phyloP scores from a whole-genome alignment of 2,797 vertebrate species.

The Chanos chanos region DNA sequence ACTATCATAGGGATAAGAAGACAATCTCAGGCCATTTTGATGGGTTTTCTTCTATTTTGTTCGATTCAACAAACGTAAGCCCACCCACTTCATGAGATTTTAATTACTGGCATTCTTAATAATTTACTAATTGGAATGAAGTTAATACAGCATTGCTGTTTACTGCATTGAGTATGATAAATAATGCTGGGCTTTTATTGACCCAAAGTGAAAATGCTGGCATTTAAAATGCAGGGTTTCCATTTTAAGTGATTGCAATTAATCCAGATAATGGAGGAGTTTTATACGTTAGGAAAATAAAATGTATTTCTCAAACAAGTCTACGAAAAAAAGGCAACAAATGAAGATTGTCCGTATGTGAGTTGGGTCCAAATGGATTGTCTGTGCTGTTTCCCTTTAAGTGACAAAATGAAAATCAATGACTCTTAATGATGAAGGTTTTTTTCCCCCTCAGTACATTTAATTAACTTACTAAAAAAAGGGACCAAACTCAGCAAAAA shows the following conservation, averaged over 20 bases:
- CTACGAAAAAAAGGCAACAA: too few species aligned
- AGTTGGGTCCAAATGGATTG: conserved; percentile 7
- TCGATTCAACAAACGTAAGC: conserved; percentile 18
- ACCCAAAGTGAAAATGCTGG: background rate
- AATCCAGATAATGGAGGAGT: conserved; percentile 31
- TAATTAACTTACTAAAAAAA: conserved; percentile 53
- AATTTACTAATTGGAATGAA: conserved; percentile 37
- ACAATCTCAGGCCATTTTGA: conserved; percentile 8
- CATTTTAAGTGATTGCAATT: conserved; percentile 29
- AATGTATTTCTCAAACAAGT: too few species aligned
- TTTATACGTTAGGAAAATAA: conserved; percentile 23
- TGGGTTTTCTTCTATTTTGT: conserved; percentile 28
- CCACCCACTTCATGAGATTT: too few species aligned
- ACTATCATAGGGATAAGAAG: background rate
- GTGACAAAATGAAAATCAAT: conserved; percentile 60
- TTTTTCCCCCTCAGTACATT: conserved; percentile 56
- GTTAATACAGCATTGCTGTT: conserved; percentile 27
- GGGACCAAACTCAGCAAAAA: conserved; percentile 40
- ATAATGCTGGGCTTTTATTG: conserved; percentile 23
- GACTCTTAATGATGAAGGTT: conserved; percentile 47
- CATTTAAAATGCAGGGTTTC: conserved; percentile 9
- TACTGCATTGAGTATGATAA: conserved; percentile 23
- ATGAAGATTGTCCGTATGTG: background rate
- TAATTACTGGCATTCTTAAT: conserved; percentile 35
- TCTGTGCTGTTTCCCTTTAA: conserved; percentile 18